Conservation (phyloP, 1,140 invertebrate species). For the Saccostrea glomerata region DNA sequence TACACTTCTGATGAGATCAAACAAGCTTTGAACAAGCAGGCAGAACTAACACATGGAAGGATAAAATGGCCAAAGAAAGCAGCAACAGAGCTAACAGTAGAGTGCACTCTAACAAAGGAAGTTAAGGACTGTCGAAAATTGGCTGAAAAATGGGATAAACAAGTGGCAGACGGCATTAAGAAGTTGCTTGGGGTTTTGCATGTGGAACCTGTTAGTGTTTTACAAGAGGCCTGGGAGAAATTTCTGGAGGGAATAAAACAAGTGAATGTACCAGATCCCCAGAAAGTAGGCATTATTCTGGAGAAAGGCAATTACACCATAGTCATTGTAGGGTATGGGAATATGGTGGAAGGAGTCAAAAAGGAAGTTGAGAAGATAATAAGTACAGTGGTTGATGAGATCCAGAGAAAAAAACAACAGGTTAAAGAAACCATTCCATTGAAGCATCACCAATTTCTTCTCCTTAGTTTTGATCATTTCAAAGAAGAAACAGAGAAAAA, state of each 20-base stretch:
- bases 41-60: background rate
- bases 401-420: constrained; percentile 56
- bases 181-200: constrained; percentile 23
- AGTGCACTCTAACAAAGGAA: constrained; percentile 49
- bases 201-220: constrained; percentile 27
- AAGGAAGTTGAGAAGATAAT: constrained; percentile 45
- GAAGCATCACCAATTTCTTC: constrained; percentile 45
- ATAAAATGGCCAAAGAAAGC: constrained; percentile 46
- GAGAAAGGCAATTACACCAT: constrained; percentile 37
- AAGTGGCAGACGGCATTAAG: constrained; percentile 20
- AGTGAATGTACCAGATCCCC: constrained; percentile 42
- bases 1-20: background rate
- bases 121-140: constrained; percentile 50
- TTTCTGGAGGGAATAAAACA: constrained; percentile 38
- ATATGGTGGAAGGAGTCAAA: constrained; percentile 46
- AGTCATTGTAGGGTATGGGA: constrained; percentile 56
- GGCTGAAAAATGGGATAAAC: constrained; percentile 49
- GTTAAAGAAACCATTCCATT: constrained; percentile 53
- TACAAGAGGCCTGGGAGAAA: constrained; percentile 59
- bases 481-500: constrained; percentile 42
- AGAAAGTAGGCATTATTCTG: constrained; percentile 50
- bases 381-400: constrained; percentile 40
- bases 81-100: constrained; percentile 10
- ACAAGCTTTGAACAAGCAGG: constrained; percentile 18
- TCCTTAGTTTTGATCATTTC: constrained; percentile 51